Evolutionary conservation across 2,888 invertebrate genomes (phyloP), one percentile per base, ranked within the genome.

Genomic region (Pristionchus entomophagus): DNA sequence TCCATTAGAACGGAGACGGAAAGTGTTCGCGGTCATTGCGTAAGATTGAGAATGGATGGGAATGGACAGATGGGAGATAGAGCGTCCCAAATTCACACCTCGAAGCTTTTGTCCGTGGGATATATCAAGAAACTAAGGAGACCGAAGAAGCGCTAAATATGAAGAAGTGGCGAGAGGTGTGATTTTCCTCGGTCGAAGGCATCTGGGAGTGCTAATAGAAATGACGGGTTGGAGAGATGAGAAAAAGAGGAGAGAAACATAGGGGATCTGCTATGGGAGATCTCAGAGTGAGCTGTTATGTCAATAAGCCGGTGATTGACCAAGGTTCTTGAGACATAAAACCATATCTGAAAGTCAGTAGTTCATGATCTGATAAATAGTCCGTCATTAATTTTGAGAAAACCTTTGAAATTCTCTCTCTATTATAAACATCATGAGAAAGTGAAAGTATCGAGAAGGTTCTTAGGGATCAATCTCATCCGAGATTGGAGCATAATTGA

Each of bases 181-280:
- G 56, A 56, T 56, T 56, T n/a, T 26, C n/a, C n/a, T n/a, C n/a
- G n/a, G n/a, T 6, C 45, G 14, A 62, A 65, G 1, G 65, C 65
- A 65, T 32, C 29, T 19, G 65, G 35, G 35, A 65, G 35, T 65
- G 65, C 65, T 65, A 65, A 65, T 65, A 65, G 65, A 65, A 35
- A 65, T 45, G n/a, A 45, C 45, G 45, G 59, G 59, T 59, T 59
- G 59, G 80, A 32, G 81, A 81, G 81, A 81, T n/a, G 45, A 87
- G 77, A 89, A 90, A 69, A 88, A 83, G 80, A 89, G 86, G 45
- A n/a, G 84, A 19, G 77, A 29, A 26, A 49, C 38, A 51, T 17
- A 62, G 32, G 26, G 22, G 29, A 56, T 32, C 19, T 22, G 65
- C 45, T 32, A n/a, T 49, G 62, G 26, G 65, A 41, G 65, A 65